Conservation (phyloP, 2,797 vertebrate species). For the Petrocephalus sullivani region DNA sequence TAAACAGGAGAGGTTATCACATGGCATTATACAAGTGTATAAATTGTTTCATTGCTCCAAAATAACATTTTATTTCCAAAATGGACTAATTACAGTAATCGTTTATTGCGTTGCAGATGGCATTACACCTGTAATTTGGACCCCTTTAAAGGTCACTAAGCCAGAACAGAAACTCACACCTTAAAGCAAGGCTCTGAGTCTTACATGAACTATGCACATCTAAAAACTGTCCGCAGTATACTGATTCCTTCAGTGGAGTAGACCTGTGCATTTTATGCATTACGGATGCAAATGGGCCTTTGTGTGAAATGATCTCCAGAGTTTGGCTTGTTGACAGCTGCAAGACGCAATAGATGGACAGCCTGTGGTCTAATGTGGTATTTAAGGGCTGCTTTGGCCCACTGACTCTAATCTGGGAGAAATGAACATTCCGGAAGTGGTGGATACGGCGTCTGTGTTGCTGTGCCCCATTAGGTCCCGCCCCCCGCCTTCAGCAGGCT, state of each 20-base stretch:
- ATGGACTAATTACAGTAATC: background rate
- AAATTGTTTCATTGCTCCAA: background rate
- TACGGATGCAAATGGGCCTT: background rate
- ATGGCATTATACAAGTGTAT: background rate
- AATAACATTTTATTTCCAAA: background rate
- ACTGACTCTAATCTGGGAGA: background rate
- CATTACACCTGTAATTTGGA: background rate
- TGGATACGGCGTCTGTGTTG: background rate
- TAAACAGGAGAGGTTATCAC: background rate
- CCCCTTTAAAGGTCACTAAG: background rate
- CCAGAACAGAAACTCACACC: background rate
- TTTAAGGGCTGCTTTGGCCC: too few species aligned
- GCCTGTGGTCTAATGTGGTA: background rate
- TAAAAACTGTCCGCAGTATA: background rate
- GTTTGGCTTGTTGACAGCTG: background rate
- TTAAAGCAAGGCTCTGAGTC: background rate
- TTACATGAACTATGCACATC: background rate
- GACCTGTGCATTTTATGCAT: background rate
- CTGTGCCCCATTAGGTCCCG: background rate
- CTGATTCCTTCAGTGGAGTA: background rate
- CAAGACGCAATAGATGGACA: background rate
- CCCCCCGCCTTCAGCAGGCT: slow-evolving; percentile 36
- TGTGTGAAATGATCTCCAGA: background rate
- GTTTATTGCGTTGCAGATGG: background rate
- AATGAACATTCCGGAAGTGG: background rate